These are phyloP conservation scores for Rhynchomys soricoides DNA, from an alignment of 2,113 vertebrate genomes.

Conservation along the genomic window DNA sequence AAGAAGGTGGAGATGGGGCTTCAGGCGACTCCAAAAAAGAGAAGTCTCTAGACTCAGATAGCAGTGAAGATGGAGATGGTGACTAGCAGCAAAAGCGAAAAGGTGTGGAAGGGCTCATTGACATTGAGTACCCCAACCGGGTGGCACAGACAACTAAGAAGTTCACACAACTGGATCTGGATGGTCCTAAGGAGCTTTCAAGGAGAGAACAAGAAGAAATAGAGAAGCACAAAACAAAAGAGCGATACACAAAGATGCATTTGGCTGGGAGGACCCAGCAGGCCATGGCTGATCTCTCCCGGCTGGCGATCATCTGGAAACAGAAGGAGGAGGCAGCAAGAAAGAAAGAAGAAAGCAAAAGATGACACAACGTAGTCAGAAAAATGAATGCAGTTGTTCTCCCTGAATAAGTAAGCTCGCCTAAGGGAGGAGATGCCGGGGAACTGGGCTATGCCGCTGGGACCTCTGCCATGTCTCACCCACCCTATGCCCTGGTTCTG, in stretches of 20 bases:
- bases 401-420: conserved; percentile 92
- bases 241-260: conserved; percentile 99
- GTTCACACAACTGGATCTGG: too few species aligned
- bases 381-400: conserved; percentile 93
- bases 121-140: too few species aligned
- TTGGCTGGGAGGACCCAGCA: conserved; percentile 98
- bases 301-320: conserved; percentile 96
- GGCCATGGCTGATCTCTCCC: conserved; percentile 97
- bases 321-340: conserved; percentile 96
- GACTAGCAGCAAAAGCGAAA: too few species aligned
- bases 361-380: conserved; percentile 90
- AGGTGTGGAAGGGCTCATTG: too few species aligned
- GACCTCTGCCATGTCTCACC: conserved; percentile 77
- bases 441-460: conserved; percentile 78
- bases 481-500: conserved; percentile 63
- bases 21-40: too few species aligned
- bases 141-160: too few species aligned
- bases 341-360: conserved; percentile 97
- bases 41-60: too few species aligned
- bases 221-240: conserved; percentile 98
- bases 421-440: conserved; percentile 77
- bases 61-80: too few species aligned
- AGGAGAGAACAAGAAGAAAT: conserved; percentile 90
- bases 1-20: too few species aligned
- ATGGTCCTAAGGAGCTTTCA: too few species aligned